phyloP scores from a whole-genome alignment of 2,888 invertebrate species.

The Baronia brevicornis region DNA sequence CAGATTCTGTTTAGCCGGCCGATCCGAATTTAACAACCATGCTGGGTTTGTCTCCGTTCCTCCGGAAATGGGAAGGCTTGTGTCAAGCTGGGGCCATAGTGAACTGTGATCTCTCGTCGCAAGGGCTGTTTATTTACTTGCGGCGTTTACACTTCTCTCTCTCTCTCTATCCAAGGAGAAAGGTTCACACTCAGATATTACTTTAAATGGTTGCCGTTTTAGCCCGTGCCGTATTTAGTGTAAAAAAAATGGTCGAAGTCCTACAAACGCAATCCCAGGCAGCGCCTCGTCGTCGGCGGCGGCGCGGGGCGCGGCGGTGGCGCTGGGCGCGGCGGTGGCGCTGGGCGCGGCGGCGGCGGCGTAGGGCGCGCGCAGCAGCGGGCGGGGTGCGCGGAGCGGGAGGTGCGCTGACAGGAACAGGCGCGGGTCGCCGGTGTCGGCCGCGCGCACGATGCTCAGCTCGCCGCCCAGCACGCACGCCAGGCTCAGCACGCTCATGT shows the following conservation, averaged over 20 bases:
- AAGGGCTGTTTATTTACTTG: too few relatives aligned
- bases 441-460: conserved; percentile 26
- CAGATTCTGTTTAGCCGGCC: too few relatives aligned
- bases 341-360: not conserved
- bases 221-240: not conserved
- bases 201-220: too few relatives aligned
- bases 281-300: conserved; percentile 36
- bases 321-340: conserved; percentile 12
- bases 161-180: too few relatives aligned
- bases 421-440: conserved; percentile 32
- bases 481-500: conserved; percentile 43
- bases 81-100: too few relatives aligned
- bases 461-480: conserved; percentile 31
- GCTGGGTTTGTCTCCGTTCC: too few relatives aligned
- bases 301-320: conserved; percentile 9
- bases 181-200: too few relatives aligned
- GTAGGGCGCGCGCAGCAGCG: conserved; percentile 15
- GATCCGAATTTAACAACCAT: too few relatives aligned
- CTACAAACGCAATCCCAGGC: conserved; percentile 43
- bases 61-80: too few relatives aligned
- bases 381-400: conserved; percentile 14
- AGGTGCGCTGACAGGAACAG: too few relatives aligned
- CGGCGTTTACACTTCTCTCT: too few relatives aligned
- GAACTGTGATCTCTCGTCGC: too few relatives aligned
- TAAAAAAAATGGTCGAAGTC: conserved; percentile 11